phyloP scores from a whole-genome alignment of 2,113 vertebrate genomes.

The Piprites chloris region DNA sequence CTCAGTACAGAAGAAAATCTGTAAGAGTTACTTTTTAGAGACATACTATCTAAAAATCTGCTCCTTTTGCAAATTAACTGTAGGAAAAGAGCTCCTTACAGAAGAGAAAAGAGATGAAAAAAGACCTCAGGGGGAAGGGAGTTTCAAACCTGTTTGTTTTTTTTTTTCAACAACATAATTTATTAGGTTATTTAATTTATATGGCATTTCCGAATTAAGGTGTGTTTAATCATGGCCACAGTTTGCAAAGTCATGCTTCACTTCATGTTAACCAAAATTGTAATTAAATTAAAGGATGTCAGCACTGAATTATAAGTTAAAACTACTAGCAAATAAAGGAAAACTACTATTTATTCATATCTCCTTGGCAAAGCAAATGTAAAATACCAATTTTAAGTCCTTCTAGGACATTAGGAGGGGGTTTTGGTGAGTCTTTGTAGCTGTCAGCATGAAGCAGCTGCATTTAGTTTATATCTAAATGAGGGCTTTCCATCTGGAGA shows the following conservation, averaged over 20 bases:
- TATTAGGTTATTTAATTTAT: neutral
- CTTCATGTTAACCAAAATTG: neutral
- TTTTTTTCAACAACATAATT: neutral
- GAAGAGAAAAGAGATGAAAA: neutral
- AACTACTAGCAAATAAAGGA: neutral
- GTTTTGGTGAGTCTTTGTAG: neutral
- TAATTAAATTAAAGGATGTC: neutral
- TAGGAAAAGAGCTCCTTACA: neutral
- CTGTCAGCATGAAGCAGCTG: neutral
- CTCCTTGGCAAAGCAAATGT: neutral
- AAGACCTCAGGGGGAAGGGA: too few relatives aligned
- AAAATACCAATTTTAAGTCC: neutral
- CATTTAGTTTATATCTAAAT: neutral
- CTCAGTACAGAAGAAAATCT: neutral
- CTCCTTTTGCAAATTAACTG: neutral
- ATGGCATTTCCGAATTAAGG: neutral
- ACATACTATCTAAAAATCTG: neutral
- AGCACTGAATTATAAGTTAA: neutral
- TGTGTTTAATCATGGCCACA: neutral
- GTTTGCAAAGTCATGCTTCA: neutral
- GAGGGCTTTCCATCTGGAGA: neutral
- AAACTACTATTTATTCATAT: neutral
- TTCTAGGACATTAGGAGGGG: neutral
- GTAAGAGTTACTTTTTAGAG: neutral
- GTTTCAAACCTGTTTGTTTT: neutral